Evolutionary conservation across 1,140 invertebrate species (phyloP).

Genomic region (Leptonema lineaticorne): DNA sequence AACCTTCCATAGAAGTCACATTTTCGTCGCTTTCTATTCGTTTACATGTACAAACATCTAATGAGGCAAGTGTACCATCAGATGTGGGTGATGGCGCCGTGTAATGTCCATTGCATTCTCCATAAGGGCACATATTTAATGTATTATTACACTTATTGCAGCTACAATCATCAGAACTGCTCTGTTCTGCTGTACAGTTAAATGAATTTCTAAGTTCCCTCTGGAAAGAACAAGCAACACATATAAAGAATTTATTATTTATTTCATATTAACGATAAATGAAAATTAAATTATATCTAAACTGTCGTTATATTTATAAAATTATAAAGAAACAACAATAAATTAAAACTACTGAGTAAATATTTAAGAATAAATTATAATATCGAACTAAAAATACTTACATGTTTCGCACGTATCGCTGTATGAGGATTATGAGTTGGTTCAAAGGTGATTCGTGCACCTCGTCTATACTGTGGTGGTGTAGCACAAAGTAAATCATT

Average conservation of each 20-base stretch:
- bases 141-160: slow-evolving; percentile 47
- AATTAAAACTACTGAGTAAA: not conserved
- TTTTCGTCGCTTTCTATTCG: not conserved
- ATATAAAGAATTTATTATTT: not conserved
- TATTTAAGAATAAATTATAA: not conserved
- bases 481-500: slow-evolving; percentile 90
- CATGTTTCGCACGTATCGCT: slow-evolving; percentile 38
- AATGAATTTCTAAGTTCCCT: slow-evolving; percentile 28
- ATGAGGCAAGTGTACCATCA: slow-evolving; percentile 39
- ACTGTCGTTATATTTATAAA: too few relatives aligned
- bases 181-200: slow-evolving; percentile 24
- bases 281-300: too few relatives aligned
- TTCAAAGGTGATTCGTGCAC: slow-evolving; percentile 52
- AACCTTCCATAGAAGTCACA: not conserved
- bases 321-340: not conserved
- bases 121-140: slow-evolving; percentile 46
- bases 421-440: slow-evolving; percentile 42
- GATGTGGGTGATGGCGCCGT: slow-evolving; percentile 39
- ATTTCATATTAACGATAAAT: too few relatives aligned
- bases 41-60: slow-evolving; percentile 28
- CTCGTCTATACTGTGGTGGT: slow-evolving; percentile 59
- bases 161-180: slow-evolving; percentile 21
- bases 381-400: slow-evolving; percentile 15
- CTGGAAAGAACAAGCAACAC: slow-evolving; percentile 13
- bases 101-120: slow-evolving; percentile 48